These are phyloP conservation scores for Corydoras sp. DNA, from an alignment of 2,113 vertebrate species.

Conservation along the genomic window DNA sequence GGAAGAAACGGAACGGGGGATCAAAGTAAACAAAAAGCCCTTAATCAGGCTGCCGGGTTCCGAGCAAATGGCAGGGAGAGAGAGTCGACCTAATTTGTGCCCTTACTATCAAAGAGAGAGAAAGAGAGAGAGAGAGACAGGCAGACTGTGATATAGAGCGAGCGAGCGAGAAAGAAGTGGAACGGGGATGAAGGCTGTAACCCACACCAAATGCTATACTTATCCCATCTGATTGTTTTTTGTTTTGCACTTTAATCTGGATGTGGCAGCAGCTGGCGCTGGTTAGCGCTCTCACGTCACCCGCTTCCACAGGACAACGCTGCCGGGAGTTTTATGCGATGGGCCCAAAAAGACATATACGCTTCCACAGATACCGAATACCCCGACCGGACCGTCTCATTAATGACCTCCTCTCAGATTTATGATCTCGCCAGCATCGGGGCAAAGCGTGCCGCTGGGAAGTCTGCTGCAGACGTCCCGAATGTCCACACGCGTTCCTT, in stretches of 20 bases:
- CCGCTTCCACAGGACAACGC: slow-evolving; percentile 53
- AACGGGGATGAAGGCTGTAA: slow-evolving; percentile 51
- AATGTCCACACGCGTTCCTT: too few species aligned
- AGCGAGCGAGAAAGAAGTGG: slow-evolving; percentile 51
- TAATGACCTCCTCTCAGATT: too few species aligned
- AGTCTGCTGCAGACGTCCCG: too few species aligned
- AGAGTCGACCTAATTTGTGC: slow-evolving; percentile 52
- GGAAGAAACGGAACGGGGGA: slow-evolving; percentile 53
- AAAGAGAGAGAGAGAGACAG: neutral
- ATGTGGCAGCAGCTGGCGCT: slow-evolving; percentile 72
- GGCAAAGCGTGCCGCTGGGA: too few species aligned
- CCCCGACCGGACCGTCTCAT: neutral
- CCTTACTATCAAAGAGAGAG: slow-evolving; percentile 55
- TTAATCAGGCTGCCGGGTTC: slow-evolving; percentile 58
- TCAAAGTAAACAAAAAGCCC: slow-evolving; percentile 59
- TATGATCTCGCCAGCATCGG: too few species aligned
- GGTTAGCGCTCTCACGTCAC: slow-evolving; percentile 67
- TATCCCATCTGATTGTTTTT: slow-evolving; percentile 68
- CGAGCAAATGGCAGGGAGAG: slow-evolving; percentile 54
- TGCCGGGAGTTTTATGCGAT: slow-evolving; percentile 30
- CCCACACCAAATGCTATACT: slow-evolving; percentile 65
- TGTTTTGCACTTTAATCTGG: slow-evolving; percentile 69
- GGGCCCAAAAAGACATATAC: slow-evolving; percentile 14
- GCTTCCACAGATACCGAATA: neutral
- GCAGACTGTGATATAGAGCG: neutral